These are phyloP conservation scores for Cinclus cinclus DNA, from an alignment of 2,113 vertebrate species.

Conservation along the genomic window DNA sequence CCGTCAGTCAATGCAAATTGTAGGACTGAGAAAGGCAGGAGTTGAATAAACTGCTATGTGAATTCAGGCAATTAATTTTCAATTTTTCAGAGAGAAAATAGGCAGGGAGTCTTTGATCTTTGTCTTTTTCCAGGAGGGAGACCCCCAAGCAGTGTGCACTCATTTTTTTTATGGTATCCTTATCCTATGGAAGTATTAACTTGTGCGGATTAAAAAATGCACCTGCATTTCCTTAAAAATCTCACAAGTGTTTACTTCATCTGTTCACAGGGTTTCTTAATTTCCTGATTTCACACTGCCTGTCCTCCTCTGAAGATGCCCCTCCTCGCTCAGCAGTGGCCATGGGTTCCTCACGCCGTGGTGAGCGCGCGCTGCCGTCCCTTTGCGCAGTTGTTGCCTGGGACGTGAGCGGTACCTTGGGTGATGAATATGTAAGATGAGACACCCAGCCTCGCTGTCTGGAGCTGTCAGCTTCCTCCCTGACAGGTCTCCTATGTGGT, in stretches of 20 bases:
- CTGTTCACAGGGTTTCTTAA: neutral
- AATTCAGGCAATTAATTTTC: constrained; percentile 67
- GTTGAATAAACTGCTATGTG: constrained; percentile 32
- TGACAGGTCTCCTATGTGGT: neutral
- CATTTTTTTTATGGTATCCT: constrained; percentile 44
- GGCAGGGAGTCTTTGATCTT: constrained; percentile 54
- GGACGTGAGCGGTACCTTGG: neutral
- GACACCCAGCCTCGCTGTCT: neutral
- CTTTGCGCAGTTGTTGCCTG: neutral
- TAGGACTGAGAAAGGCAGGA: constrained; percentile 12
- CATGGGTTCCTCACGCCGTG: neutral
- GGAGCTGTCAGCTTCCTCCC: constrained; percentile 15
- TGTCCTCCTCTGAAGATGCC: neutral
- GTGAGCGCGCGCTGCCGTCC: neutral
- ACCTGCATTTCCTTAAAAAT: constrained; percentile 11
- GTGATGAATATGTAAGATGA: constrained; percentile 46
- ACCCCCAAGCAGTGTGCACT: neutral
- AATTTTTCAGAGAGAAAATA: constrained; percentile 50
- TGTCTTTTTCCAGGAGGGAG: constrained; percentile 16
- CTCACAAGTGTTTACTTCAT: neutral
- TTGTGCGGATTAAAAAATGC: constrained; percentile 6
- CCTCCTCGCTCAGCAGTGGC: neutral
- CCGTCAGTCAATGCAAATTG: constrained; percentile 63
- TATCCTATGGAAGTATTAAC: neutral
- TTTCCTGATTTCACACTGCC: constrained; percentile 43